Base-by-base conservation (phyloP, 1,140 invertebrate genomes). In the Brachystomella parvula region DNA sequence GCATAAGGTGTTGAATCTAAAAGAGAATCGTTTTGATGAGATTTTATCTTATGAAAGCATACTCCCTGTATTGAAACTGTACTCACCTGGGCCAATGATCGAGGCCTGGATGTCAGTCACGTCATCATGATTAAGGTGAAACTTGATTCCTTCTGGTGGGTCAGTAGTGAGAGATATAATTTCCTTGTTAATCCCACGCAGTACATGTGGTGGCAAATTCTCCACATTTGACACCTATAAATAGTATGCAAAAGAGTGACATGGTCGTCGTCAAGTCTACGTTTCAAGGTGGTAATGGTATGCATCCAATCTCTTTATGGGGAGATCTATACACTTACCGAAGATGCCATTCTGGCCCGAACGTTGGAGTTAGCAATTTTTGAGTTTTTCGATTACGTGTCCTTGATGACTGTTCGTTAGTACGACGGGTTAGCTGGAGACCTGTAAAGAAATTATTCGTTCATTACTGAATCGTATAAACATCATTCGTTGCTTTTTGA, bases 151-250 rank as follows among this genome's bases (percentile, higher is more conserved):
- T 82, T 95, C 92, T 19, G 89, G 89, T 65, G 91, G 89, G 73
- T 87, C 82, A 68, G 82, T 81, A 59, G 83, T 82, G 67, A 95
- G 79, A 70, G 89, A 86, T 72, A 85, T 84, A 78, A 94, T 83
- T 81, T 95, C 92, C 77, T 89, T 89, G 29, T 85, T 84, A 49
- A 95, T 86, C 75, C 86, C 83, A 32, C 91, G 79, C 39, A 94
- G 92, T 53, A 90, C 89, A 82, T 94, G 90, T n/a, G 92, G 92
- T 61, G 91, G 91, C 62, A 94, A 79, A 81, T 95, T 95, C 80
- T 95, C 92, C 64, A 94, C 89, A 81, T 94, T 94, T 26, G 49
- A 53, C 49, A 53, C 49, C 49, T 53, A 24, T 24, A 6, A n/a
- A n/a, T n/a, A n/a, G n/a, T n/a, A n/a, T n/a, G n/a, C n/a, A n/a